These are phyloP conservation scores for Phaonia tiefii DNA, from an alignment of 2,888 invertebrate species.

Conservation along the genomic window DNA sequence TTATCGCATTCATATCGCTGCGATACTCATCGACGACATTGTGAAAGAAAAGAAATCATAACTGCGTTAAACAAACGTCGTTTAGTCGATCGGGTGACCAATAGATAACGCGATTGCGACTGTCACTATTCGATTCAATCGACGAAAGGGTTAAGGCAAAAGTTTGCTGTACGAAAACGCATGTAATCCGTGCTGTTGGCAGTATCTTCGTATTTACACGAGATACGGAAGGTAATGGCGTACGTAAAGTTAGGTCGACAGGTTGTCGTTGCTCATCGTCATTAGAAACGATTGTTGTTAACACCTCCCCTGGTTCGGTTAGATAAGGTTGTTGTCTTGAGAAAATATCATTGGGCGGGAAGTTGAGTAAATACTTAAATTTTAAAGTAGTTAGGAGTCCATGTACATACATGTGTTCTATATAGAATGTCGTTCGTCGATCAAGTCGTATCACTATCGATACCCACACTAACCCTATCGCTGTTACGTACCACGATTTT, in stretches of 20 bases:
- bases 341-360: constrained; percentile 31
- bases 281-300: constrained; percentile 27
- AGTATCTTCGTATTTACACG: constrained; percentile 4
- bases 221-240: constrained; percentile 10
- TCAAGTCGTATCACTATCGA: constrained; percentile 52
- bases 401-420: constrained; percentile 31
- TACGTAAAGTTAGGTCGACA: constrained; percentile 34
- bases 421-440: constrained; percentile 16
- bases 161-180: neutral
- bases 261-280: constrained; percentile 44
- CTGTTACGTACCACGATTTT: constrained; percentile 3
- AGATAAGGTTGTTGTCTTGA: constrained; percentile 57
- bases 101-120: too few species aligned
- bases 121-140: too few species aligned
- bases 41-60: too few species aligned
- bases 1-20: too few species aligned
- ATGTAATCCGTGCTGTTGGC: neutral
- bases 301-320: constrained; percentile 31
- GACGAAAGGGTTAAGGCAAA: neutral
- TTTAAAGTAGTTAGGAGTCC: constrained; percentile 38
- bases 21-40: too few species aligned
- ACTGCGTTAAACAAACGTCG: too few species aligned
- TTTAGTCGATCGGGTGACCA: too few species aligned
- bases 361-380: constrained; percentile 26
- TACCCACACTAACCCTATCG: neutral